Percentiles rank a stretch among this genome's conserved stretches.
Evolutionary conservation across 2,797 vertebrate genomes (phyloP).

Genomic region (Danio kyathit): DNA sequence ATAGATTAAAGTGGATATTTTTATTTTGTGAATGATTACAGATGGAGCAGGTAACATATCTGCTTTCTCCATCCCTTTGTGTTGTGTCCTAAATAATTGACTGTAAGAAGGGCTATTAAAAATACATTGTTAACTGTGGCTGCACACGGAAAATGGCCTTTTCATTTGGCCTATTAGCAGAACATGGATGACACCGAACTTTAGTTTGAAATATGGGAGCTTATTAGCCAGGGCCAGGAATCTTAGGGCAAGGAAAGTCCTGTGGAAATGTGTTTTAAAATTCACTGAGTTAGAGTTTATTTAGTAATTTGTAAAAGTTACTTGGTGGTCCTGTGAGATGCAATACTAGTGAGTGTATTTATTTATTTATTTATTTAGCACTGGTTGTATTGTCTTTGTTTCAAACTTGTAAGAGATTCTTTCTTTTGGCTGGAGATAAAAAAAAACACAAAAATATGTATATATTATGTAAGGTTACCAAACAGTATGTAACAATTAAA

Average conservation of each 20-base stretch:
- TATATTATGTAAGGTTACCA: too few species aligned
- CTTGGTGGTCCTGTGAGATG: too few species aligned
- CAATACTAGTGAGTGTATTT: too few species aligned
- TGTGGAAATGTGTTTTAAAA: not conserved
- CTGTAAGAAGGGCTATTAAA: conserved; percentile 35
- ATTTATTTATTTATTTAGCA: too few species aligned
- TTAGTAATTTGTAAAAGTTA: not conserved
- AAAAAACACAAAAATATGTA: too few species aligned
- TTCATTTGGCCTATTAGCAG: conserved; percentile 37
- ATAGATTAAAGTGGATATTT: too few species aligned
- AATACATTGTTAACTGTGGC: conserved; percentile 47
- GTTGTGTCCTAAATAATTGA: conserved; percentile 40
- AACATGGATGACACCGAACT: conserved; percentile 8
- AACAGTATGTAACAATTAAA: too few species aligned
- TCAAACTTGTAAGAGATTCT: too few species aligned
- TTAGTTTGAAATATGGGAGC: not conserved
- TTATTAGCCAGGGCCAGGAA: conserved; percentile 2
- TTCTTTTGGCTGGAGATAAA: too few species aligned
- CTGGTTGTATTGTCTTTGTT: too few species aligned
- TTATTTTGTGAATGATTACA: too few species aligned
- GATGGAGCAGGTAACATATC: not conserved
- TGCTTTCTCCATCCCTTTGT: not conserved
- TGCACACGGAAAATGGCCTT: conserved; percentile 42
- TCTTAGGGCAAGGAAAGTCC: not conserved
- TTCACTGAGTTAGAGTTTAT: not conserved